These are phyloP conservation scores for Centropus bengalensis DNA, from an alignment of 2,113 vertebrate genomes.

Conservation along the genomic window DNA sequence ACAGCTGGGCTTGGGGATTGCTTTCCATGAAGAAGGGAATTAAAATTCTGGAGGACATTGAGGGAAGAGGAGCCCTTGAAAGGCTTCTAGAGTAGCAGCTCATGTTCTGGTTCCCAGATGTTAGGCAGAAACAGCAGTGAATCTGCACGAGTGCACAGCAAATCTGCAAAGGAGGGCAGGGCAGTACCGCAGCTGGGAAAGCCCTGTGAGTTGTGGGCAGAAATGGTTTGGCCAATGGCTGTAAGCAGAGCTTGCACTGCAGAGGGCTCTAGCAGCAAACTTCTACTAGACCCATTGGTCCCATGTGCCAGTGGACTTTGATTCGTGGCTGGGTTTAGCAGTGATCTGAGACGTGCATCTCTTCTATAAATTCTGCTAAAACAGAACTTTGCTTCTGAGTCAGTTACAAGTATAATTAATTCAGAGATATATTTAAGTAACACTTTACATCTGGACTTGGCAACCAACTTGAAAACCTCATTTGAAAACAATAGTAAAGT, in stretches of 20 bases:
- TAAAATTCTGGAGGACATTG: background rate
- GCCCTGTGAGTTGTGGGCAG: background rate
- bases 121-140: background rate
- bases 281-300: background rate
- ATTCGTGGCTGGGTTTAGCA: background rate
- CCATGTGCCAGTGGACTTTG: background rate
- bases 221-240: background rate
- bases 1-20: background rate
- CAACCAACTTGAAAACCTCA: background rate
- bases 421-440: constrained; percentile 30
- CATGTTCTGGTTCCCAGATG: background rate
- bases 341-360: background rate
- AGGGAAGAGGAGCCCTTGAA: background rate
- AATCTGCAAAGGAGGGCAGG: background rate
- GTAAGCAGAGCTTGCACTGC: background rate
- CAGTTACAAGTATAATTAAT: background rate
- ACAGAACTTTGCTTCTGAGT: background rate
- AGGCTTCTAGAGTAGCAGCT: background rate
- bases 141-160: background rate
- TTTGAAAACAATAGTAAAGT: constrained; percentile 15
- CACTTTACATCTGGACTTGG: constrained; percentile 18
- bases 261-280: background rate
- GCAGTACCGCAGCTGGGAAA: background rate
- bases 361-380: constrained; percentile 12
- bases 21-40: background rate